Percentiles rank a stretch among this genome's conserved stretches.
Conservation (phyloP, 2,113 vertebrate genomes). For the Cepphus grylle region DNA sequence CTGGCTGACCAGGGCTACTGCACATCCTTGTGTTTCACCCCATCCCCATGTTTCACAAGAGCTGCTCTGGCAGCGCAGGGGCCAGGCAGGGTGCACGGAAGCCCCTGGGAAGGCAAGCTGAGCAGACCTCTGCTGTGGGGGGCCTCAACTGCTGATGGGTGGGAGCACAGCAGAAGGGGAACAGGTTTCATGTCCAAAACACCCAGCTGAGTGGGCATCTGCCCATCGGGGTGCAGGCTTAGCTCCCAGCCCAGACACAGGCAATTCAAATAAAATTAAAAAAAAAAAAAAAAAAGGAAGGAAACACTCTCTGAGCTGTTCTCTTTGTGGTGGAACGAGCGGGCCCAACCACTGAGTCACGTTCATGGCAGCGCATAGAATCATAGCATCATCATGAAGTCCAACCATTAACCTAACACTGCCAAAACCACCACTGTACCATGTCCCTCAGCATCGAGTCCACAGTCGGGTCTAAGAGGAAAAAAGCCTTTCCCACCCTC, state of each 20-base stretch:
- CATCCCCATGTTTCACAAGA: neutral
- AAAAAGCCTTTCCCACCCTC: neutral
- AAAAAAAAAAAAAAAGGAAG: neutral
- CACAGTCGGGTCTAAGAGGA: neutral
- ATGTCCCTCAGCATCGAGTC: neutral
- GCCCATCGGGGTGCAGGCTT: fast-evolving
- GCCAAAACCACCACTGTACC: neutral
- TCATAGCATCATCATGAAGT: neutral
- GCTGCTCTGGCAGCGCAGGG: neutral
- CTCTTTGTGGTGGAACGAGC: too few species aligned
- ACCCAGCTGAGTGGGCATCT: neutral
- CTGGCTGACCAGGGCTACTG: neutral
- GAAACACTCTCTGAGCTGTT: neutral
- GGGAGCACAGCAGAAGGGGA: neutral
- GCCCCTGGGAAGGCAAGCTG: neutral
- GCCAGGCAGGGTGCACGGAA: too few species aligned
- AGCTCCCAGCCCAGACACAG: neutral
- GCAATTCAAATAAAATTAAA: neutral
- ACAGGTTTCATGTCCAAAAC: neutral
- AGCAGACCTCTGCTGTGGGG: neutral
- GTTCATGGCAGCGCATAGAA: neutral
- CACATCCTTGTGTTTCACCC: fast-evolving
- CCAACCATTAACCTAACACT: neutral
- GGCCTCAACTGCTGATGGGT: neutral
- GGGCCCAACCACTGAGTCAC: fast-evolving